Evolutionary conservation across 2,113 vertebrate species (phyloP).

Genomic region (Proterorhinus semilunaris): DNA sequence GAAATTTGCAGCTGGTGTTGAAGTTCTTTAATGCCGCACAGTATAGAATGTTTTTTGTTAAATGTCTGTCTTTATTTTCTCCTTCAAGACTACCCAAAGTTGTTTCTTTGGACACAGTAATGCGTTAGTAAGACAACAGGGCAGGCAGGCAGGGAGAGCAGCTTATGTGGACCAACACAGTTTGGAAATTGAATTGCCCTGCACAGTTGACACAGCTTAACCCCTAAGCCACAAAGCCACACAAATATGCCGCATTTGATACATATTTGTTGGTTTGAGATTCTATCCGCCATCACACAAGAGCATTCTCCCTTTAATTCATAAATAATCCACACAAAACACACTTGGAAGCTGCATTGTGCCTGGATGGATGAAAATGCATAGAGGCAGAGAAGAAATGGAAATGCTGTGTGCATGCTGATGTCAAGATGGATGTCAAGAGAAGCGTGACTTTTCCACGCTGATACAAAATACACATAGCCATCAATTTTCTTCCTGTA

Average conservation of each 20-base stretch:
- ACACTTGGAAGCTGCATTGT: neutral
- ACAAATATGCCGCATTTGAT: slow-evolving; percentile 20
- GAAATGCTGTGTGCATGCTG: too few species aligned
- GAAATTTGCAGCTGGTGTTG: slow-evolving; percentile 12
- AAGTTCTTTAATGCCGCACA: slow-evolving; percentile 15
- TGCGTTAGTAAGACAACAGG: slow-evolving; percentile 50
- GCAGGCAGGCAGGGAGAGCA: slow-evolving; percentile 4
- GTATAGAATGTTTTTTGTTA: neutral
- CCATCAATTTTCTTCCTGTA: too few species aligned
- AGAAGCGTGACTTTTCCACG: neutral
- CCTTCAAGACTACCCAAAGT: slow-evolving; percentile 19
- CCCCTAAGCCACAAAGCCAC: slow-evolving; percentile 17
- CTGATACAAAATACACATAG: too few species aligned
- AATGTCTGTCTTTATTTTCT: neutral
- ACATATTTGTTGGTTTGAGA: slow-evolving; percentile 3
- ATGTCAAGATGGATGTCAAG: neutral
- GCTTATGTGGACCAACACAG: slow-evolving; percentile 6
- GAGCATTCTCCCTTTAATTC: neutral
- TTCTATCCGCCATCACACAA: slow-evolving; percentile 18
- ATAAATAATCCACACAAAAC: neutral
- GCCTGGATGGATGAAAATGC: neutral
- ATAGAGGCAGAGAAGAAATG: too few species aligned
- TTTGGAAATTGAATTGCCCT: neutral
- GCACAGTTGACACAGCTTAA: neutral
- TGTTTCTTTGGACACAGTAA: slow-evolving; percentile 22